Conservation (phyloP, 2,888 invertebrate species). For the Pristionchus mayeri region DNA sequence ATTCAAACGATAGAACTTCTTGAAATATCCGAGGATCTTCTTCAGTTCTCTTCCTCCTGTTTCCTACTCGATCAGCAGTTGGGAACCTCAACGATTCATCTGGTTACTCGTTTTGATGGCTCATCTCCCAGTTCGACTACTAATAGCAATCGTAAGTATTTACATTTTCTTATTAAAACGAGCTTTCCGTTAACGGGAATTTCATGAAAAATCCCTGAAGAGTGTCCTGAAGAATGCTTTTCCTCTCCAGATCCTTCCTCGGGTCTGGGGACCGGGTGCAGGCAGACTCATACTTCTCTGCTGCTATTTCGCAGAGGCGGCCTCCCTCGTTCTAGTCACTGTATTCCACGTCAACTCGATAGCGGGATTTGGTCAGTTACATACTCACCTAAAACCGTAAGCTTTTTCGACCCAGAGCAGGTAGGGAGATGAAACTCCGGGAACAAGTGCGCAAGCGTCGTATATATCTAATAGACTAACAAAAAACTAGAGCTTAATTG, state of each 20-base stretch:
- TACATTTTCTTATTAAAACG: too few species aligned
- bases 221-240: too few species aligned
- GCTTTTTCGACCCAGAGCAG: too few species aligned
- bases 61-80: slow-evolving; percentile 6
- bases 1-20: background rate
- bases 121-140: background rate
- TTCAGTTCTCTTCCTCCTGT: background rate
- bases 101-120: background rate
- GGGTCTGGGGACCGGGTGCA: background rate
- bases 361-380: background rate
- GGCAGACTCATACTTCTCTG: background rate
- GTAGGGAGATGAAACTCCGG: too few species aligned
- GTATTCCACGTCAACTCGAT: background rate
- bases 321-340: background rate
- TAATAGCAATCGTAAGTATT: background rate
- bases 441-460: too few species aligned
- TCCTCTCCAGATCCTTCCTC: background rate
- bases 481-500: too few species aligned
- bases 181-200: too few species aligned
- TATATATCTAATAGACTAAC: too few species aligned
- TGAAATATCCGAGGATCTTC: background rate
- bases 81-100: background rate
- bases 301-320: background rate
- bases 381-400: too few species aligned
- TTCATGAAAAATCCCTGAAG: too few species aligned